A percentile compares a stretch with the other conserved stretches of the same genome.
These are phyloP conservation scores for Mylabris sibirica DNA, from an alignment of 2,888 invertebrate species.

Conservation along the genomic window DNA sequence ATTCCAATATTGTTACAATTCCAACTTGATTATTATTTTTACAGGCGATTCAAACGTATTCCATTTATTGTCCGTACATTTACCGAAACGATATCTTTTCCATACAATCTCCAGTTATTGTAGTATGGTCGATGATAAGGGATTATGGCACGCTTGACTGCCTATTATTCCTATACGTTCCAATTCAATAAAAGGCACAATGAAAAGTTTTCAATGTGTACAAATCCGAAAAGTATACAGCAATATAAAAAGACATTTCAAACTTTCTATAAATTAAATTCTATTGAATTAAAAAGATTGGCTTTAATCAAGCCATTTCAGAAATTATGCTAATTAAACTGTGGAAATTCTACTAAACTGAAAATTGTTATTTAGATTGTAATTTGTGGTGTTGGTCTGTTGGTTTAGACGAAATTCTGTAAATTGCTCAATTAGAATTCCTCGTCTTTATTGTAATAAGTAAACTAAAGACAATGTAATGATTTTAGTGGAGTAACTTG, in stretches of 20 bases:
- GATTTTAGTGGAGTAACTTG: too few relatives aligned
- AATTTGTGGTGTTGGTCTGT: slow-evolving; percentile 3
- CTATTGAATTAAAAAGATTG: neutral
- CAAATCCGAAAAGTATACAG: neutral
- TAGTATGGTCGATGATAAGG: neutral
- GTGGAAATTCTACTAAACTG: neutral
- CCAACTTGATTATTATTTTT: neutral
- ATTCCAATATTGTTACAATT: neutral
- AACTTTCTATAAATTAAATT: neutral
- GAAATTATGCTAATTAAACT: too few relatives aligned
- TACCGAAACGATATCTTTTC: neutral
- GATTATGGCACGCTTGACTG: neutral
- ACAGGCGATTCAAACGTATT: neutral
- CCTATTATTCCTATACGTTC: neutral
- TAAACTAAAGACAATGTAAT: neutral
- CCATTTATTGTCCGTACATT: neutral
- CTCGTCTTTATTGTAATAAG: neutral
- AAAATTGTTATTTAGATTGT: slow-evolving; percentile 4
- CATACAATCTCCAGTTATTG: neutral
- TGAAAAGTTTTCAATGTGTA: neutral
- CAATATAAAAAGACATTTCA: neutral
- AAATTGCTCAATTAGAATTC: slow-evolving; percentile 1
- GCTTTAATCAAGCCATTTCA: neutral
- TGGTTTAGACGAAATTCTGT: neutral
- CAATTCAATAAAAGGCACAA: neutral